These are phyloP conservation scores for Pogonognathellus flavescens DNA, from an alignment of 1,140 invertebrate genomes.

Conservation along the genomic window DNA sequence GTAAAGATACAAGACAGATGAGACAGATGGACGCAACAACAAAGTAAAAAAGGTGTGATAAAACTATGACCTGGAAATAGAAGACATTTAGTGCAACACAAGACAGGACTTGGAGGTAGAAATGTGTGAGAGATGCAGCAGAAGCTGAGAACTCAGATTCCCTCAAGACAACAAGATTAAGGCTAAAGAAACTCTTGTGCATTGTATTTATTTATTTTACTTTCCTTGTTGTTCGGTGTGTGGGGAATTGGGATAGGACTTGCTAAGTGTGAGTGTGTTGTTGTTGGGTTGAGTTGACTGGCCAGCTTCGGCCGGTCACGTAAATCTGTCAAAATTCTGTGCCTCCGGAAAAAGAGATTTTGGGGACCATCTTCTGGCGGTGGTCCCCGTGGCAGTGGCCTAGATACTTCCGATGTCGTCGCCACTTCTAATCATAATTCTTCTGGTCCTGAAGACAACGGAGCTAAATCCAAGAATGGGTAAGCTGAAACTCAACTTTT, in stretches of 20 bases:
- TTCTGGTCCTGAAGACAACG: background rate
- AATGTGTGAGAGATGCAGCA: slow-evolving; percentile 18
- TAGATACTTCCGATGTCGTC: slow-evolving; percentile 45
- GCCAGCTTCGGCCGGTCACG: slow-evolving; percentile 36
- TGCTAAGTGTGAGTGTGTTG: background rate
- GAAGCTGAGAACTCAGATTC: background rate
- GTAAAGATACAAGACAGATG: background rate
- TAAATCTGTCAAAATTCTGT: slow-evolving; percentile 59
- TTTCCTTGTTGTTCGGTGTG: background rate
- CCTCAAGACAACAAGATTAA: slow-evolving; percentile 10
- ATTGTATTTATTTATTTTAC: slow-evolving; percentile 22
- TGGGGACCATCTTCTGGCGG: slow-evolving; percentile 61
- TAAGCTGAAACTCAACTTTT: background rate
- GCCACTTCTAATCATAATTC: slow-evolving; percentile 38
- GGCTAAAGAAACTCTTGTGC: background rate
- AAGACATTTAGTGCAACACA: background rate
- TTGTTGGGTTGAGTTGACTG: background rate
- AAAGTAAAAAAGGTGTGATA: background rate
- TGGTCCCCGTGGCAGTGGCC: slow-evolving; percentile 47
- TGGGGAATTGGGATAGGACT: background rate
- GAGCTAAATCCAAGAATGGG: slow-evolving; percentile 23
- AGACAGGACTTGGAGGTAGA: background rate
- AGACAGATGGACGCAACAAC: background rate
- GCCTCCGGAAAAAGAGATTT: slow-evolving; percentile 62
- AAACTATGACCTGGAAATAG: background rate